A percentile compares a stretch with the other conserved stretches of the same genome.
These are phyloP conservation scores for Sula dactylatra DNA, from an alignment of 2,113 vertebrate species.

Conservation along the genomic window DNA sequence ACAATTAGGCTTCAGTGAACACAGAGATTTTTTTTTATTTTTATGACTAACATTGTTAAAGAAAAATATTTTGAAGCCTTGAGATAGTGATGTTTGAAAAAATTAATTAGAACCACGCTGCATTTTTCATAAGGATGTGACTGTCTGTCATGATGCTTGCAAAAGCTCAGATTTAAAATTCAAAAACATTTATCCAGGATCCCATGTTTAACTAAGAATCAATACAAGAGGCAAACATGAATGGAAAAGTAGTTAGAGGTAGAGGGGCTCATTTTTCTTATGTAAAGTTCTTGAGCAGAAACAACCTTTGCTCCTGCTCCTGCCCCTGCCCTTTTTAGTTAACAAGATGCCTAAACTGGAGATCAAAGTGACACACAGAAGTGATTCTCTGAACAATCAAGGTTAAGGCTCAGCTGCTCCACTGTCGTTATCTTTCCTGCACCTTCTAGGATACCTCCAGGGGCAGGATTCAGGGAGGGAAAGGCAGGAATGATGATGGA, in stretches of 20 bases:
- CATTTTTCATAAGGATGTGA: background rate
- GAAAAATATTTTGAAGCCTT: constrained; percentile 14
- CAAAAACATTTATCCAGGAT: background rate
- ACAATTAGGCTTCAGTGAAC: background rate
- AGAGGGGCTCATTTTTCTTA: background rate
- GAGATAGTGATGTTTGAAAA: background rate
- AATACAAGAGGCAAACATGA: background rate
- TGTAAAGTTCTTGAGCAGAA: background rate
- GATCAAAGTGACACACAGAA: background rate
- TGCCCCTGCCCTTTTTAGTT: background rate
- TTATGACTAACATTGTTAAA: background rate
- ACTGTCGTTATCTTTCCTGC: background rate
- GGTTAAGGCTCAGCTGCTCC: background rate
- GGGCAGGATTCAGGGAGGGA: background rate
- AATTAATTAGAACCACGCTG: background rate
- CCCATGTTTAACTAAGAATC: background rate
- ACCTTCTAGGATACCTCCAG: background rate
- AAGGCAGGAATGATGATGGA: background rate
- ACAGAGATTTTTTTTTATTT: background rate
- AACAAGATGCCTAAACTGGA: background rate
- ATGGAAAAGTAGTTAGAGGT: background rate
- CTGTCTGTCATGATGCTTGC: background rate
- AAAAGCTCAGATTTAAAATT: background rate
- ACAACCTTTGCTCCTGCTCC: background rate
- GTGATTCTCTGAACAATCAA: background rate